Evolutionary conservation across 2,113 vertebrate genomes (phyloP).

Genomic region (Pomatorhinus ruficollis): DNA sequence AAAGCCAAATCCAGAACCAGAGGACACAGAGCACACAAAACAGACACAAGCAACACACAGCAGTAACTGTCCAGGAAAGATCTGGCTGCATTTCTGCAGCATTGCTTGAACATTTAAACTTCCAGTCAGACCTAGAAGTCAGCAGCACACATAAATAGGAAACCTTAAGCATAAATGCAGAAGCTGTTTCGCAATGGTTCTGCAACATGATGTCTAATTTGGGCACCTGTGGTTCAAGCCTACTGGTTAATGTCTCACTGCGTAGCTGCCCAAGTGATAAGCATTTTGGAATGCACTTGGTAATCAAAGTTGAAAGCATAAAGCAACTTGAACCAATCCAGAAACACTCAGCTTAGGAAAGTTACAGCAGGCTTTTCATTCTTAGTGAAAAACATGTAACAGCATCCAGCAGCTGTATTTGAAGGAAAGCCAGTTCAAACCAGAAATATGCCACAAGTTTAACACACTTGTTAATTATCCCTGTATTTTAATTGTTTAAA

Average conservation of each 20-base stretch:
- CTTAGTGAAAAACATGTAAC: neutral
- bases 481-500: neutral
- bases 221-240: neutral
- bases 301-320: neutral
- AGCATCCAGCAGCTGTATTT: neutral
- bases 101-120: neutral
- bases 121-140: neutral
- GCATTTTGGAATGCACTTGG: neutral
- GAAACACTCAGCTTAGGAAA: neutral
- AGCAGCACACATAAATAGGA: neutral
- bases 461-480: neutral
- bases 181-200: neutral
- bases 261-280: neutral
- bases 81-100: neutral
- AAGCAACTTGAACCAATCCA: neutral
- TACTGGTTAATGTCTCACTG: neutral
- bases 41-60: neutral
- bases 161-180: neutral
- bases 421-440: neutral
- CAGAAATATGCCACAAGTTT: neutral
- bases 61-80: neutral
- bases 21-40: fast-evolving
- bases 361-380: neutral
- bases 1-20: neutral
- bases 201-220: neutral